Percentiles rank a stretch among this genome's conserved stretches.
Evolutionary conservation across 2,888 invertebrate genomes (phyloP).

Genomic region (Schizaphis graminum): DNA sequence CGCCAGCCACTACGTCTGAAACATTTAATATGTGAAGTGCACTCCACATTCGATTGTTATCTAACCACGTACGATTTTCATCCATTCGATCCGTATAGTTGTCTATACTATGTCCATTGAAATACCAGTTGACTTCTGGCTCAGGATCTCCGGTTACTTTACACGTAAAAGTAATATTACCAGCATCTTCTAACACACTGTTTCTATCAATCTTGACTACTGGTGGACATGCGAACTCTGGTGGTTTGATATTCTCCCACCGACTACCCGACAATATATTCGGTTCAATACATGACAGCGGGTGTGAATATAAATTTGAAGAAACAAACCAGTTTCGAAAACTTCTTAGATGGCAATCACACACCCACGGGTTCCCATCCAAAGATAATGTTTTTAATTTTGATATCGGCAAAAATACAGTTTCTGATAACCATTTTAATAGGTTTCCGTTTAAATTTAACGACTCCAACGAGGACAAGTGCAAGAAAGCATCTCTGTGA

Average conservation of each 20-base stretch:
- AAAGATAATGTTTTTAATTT: conserved; percentile 85
- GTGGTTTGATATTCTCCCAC: conserved; percentile 83
- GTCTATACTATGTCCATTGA: conserved; percentile 76
- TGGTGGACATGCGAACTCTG: conserved; percentile 87
- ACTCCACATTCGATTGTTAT: conserved; percentile 77
- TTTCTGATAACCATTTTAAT: conserved; percentile 79
- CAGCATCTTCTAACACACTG: conserved; percentile 81
- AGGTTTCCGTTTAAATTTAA: conserved; percentile 86
- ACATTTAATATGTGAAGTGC: conserved; percentile 87
- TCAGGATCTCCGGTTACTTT: conserved; percentile 86
- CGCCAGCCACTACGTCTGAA: conserved; percentile 85
- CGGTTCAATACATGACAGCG: conserved; percentile 82
- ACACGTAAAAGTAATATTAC: conserved; percentile 85
- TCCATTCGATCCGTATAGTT: conserved; percentile 62
- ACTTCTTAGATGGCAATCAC: conserved; percentile 87
- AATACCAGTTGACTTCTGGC: conserved; percentile 86
- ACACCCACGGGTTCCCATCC: conserved; percentile 90
- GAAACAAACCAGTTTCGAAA: conserved; percentile 88
- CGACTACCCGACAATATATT: conserved; percentile 78
- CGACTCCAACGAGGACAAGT: conserved; percentile 80
- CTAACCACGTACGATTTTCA: conserved; percentile 68
- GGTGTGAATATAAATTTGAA: conserved; percentile 82
- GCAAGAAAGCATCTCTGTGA: conserved; percentile 83
- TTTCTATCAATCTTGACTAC: conserved; percentile 74
- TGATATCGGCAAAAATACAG: conserved; percentile 80